These are phyloP conservation scores for Tachypleus tridentatus DNA, from an alignment of 1,140 invertebrate genomes.

Conservation along the genomic window DNA sequence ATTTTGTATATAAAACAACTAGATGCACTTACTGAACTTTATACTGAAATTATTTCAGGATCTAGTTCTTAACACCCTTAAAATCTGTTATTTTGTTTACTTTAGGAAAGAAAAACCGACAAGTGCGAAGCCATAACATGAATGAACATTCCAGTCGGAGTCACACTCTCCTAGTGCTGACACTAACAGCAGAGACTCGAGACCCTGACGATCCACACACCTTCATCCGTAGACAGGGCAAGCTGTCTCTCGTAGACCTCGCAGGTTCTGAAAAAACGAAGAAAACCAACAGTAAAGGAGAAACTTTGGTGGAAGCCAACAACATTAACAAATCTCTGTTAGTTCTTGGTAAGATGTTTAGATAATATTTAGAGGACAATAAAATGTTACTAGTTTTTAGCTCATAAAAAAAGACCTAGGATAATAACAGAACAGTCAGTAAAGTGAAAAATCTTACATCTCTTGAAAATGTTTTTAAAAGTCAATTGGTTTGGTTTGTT, in stretches of 20 bases:
- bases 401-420: not conserved
- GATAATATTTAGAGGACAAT: not conserved
- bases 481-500: too few species aligned
- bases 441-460: not conserved
- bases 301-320: constrained; percentile 82
- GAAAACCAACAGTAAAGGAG: constrained; percentile 80
- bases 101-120: constrained; percentile 65
- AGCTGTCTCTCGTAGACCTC: constrained; percentile 87
- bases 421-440: not conserved
- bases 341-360: constrained; percentile 57
- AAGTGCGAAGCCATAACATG: constrained; percentile 83
- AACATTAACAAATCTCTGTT: constrained; percentile 94
- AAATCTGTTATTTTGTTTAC: not conserved
- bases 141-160: constrained; percentile 90
- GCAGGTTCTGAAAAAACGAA: constrained; percentile 91
- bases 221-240: constrained; percentile 48
- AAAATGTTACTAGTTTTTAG: too few species aligned
- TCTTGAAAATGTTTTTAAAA: not conserved
- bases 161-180: constrained; percentile 84
- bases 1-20: too few species aligned
- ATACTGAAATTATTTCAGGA: constrained; percentile 33
- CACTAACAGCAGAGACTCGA: constrained; percentile 64
- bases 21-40: not conserved
- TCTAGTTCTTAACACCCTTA: not conserved
- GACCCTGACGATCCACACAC: constrained; percentile 31